These are phyloP conservation scores for Sebastes flavidus DNA, from an alignment of 2,797 vertebrate species.

Conservation along the genomic window DNA sequence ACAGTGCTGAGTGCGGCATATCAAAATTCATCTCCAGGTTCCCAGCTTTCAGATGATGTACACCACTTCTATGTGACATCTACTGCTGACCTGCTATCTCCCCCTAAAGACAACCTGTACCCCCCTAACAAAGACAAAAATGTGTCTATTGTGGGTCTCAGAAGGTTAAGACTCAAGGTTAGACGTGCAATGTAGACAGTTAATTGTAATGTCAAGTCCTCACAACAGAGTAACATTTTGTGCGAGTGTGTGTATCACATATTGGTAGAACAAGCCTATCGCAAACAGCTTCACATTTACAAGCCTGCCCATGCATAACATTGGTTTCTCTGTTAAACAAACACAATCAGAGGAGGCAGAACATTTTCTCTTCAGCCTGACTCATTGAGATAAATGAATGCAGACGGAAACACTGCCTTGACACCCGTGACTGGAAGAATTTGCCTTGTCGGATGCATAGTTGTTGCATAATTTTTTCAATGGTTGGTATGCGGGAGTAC, in stretches of 20 bases:
- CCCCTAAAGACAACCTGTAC: no score
- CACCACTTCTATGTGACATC: no score
- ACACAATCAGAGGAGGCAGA: slow-evolving; percentile 33
- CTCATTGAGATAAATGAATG: slow-evolving; percentile 55
- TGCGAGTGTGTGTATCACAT: neutral
- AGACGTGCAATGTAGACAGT: neutral
- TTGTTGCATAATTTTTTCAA: slow-evolving; percentile 26
- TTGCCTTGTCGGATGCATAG: slow-evolving; percentile 17
- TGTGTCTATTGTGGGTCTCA: no score
- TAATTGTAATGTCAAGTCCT: slow-evolving; percentile 13
- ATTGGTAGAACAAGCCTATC: neutral
- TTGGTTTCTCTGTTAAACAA: slow-evolving; percentile 53
- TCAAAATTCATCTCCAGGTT: no score
- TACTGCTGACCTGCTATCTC: no score
- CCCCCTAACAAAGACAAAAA: no score
- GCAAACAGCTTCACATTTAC: slow-evolving; percentile 39
- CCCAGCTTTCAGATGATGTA: no score
- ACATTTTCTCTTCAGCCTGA: slow-evolving; percentile 11
- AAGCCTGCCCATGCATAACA: slow-evolving; percentile 44
- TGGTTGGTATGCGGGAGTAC: neutral
- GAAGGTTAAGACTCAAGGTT: neutral
- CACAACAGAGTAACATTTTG: neutral
- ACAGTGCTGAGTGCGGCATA: no score
- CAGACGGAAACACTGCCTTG: slow-evolving; percentile 32
- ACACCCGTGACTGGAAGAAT: slow-evolving; percentile 28